A percentile compares a stretch with the other conserved stretches of the same genome.
Evolutionary conservation across 2,113 vertebrate genomes (phyloP).

Genomic region (Eupsittula cactorum): DNA sequence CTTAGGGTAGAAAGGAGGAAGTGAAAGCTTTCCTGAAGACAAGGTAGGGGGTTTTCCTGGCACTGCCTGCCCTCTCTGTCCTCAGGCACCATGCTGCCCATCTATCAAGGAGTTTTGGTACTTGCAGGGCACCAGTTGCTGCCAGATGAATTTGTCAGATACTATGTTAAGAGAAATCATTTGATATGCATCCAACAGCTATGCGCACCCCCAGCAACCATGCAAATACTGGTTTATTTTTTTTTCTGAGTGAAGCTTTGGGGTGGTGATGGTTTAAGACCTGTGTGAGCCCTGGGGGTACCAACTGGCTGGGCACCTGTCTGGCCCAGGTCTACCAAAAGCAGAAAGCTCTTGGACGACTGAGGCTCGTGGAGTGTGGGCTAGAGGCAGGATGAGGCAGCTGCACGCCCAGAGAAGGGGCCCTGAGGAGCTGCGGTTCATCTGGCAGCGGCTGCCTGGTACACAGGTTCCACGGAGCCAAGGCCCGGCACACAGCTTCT

Average conservation of each 20-base stretch:
- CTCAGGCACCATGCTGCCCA: rapidly evolving
- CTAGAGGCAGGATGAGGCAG: background rate
- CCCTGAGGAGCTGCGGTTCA: background rate
- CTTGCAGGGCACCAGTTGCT: background rate
- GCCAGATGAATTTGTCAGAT: background rate
- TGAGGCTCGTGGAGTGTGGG: background rate
- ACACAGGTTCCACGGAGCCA: background rate
- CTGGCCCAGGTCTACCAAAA: background rate
- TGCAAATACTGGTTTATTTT: background rate
- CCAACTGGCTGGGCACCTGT: background rate
- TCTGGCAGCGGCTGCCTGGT: background rate
- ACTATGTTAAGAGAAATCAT: background rate
- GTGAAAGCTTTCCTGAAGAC: background rate
- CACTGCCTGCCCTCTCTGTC: background rate
- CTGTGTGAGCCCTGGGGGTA: background rate
- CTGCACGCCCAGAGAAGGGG: background rate
- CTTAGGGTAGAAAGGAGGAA: background rate
- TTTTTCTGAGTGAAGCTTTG: background rate
- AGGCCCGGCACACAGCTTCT: background rate
- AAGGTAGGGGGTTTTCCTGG: conserved; percentile 13
- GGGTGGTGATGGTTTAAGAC: background rate
- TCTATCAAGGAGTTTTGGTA: background rate
- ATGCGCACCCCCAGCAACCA: background rate
- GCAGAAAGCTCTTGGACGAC: background rate
- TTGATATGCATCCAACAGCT: background rate